Percentiles rank a stretch among this genome's conserved stretches.
These are phyloP conservation scores for Sus cebifrons DNA, from an alignment of 2,797 vertebrate genomes.

Conservation along the genomic window DNA sequence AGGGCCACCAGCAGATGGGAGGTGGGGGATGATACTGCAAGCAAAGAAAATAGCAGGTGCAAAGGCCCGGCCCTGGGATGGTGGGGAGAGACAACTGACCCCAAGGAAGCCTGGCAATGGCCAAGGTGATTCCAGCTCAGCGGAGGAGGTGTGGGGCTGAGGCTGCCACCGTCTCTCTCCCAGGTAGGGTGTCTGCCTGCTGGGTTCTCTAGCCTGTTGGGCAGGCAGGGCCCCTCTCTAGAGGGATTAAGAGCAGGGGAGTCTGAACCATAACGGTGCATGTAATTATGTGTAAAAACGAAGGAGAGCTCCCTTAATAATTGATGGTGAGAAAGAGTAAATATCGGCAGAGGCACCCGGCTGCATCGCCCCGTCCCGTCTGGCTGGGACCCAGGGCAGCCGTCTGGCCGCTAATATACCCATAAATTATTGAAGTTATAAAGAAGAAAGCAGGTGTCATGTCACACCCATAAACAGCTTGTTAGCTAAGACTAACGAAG, in stretches of 20 bases:
- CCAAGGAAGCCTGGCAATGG: not conserved
- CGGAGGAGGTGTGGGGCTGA: not conserved
- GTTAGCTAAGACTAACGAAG: slow-evolving; percentile 88
- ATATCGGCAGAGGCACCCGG: slow-evolving; percentile 86
- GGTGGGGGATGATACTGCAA: too few relatives aligned
- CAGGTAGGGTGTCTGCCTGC: not conserved
- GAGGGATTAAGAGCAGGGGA: slow-evolving; percentile 88
- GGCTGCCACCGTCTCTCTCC: not conserved
- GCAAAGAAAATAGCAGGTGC: not conserved
- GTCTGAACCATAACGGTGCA: slow-evolving; percentile 86
- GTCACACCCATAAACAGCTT: slow-evolving; percentile 88
- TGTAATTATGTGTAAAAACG: slow-evolving; percentile 89
- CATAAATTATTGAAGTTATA: slow-evolving; percentile 91
- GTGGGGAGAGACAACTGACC: not conserved
- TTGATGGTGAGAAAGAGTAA: slow-evolving; percentile 89
- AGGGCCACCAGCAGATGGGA: not conserved
- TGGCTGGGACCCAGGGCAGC: slow-evolving; percentile 88
- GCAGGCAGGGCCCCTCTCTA: slow-evolving; percentile 83
- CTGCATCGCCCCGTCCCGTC: slow-evolving; percentile 87
- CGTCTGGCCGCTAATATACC: slow-evolving; percentile 87
- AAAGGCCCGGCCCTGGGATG: not conserved
- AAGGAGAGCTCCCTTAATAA: slow-evolving; percentile 85
- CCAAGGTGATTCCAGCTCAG: not conserved
- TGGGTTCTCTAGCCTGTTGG: not conserved
- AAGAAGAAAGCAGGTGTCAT: slow-evolving; percentile 90